A percentile compares a stretch with the other conserved stretches of the same genome.
Conservation (phyloP, 2,113 vertebrate species). For the Vanacampus margaritifer region DNA sequence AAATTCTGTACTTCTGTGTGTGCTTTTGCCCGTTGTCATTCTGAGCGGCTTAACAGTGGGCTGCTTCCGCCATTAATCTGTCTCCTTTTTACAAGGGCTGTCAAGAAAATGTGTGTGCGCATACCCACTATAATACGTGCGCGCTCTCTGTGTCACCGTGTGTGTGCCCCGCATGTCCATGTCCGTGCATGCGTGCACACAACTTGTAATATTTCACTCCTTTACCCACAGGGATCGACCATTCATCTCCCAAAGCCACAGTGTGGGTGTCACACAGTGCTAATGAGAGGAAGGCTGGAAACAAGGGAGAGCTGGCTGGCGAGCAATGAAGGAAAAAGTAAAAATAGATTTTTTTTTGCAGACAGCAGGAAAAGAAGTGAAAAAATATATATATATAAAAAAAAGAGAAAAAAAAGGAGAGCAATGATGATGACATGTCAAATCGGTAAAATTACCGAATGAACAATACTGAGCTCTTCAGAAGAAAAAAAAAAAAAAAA, state of each 20-base stretch:
- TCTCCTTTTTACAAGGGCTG: conserved; percentile 55
- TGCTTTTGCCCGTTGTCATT: conserved; percentile 49
- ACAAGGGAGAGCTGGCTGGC: conserved; percentile 21
- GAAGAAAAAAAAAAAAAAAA: conserved; percentile 24
- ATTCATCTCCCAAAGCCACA: conserved; percentile 55
- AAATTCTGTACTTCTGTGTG: neutral
- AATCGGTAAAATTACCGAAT: no score
- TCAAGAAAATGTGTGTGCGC: conserved; percentile 26
- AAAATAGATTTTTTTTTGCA: conserved; percentile 57
- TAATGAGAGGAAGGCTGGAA: conserved; percentile 62
- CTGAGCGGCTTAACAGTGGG: conserved; percentile 38
- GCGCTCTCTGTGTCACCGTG: conserved; percentile 14
- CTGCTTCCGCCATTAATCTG: conserved; percentile 51
- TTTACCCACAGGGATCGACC: conserved; percentile 50
- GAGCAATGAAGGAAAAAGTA: conserved; percentile 32
- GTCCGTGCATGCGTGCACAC: conserved; percentile 26
- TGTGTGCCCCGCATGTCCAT: conserved; percentile 6
- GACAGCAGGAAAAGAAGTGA: conserved; percentile 22
- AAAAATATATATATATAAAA: no score
- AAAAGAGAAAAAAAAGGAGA: no score
- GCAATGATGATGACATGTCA: no score
- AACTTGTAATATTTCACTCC: conserved; percentile 52
- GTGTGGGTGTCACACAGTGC: conserved; percentile 60
- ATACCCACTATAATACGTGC: conserved; percentile 15
- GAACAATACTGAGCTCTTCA: no score